phyloP scores from a whole-genome alignment of 2,113 vertebrate genomes.

The Vimba vimba region DNA sequence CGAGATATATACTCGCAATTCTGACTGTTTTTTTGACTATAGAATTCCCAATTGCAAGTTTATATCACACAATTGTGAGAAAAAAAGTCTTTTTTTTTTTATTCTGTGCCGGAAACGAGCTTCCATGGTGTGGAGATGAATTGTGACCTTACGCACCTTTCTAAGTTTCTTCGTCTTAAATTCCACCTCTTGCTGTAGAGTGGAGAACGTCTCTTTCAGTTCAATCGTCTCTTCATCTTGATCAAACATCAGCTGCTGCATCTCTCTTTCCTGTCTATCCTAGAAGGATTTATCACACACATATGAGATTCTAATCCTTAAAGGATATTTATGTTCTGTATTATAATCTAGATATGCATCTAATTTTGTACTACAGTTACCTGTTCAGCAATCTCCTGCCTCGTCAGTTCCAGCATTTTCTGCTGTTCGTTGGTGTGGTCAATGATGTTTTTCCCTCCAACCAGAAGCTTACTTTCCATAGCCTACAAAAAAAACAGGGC shows the following conservation, averaged over 20 bases:
- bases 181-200: conserved; percentile 96
- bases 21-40: no score
- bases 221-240: conserved; percentile 94
- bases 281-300: conserved; percentile 58
- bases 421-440: conserved; percentile 98
- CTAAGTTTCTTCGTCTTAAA: conserved; percentile 97
- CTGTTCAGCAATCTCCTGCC: conserved; percentile 94
- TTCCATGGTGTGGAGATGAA: neutral
- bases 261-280: conserved; percentile 91
- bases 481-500: conserved; percentile 70
- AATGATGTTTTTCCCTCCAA: conserved; percentile 93
- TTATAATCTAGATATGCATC: neutral
- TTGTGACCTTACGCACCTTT: conserved; percentile 74
- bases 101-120: no score
- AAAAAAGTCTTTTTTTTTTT: no score
- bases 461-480: conserved; percentile 96
- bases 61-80: no score
- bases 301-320: neutral
- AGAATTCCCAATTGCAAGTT: no score
- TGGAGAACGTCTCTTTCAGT: conserved; percentile 89
- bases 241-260: conserved; percentile 91
- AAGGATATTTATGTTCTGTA: neutral
- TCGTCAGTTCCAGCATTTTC: conserved; percentile 90
- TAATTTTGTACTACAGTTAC: conserved; percentile 64
- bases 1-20: no score